Evolutionary conservation across 1,140 invertebrate genomes (phyloP).

Genomic region (Teleogryllus occipitalis): DNA sequence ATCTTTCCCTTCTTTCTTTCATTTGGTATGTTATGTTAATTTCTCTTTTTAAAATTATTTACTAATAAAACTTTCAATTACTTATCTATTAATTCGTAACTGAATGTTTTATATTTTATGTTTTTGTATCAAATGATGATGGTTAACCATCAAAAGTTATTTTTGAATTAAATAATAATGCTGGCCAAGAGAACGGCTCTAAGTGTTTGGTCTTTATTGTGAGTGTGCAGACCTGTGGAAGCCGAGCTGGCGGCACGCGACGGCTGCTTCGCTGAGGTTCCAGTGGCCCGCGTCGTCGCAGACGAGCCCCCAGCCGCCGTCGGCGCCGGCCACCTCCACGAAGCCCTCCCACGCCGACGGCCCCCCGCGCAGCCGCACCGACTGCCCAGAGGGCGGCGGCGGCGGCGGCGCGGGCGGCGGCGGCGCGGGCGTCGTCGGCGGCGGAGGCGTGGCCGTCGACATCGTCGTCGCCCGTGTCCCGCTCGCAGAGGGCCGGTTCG

Average conservation of each 20-base stretch:
- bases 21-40: no score
- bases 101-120: no score
- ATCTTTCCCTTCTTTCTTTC: no score
- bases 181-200: no score
- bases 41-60: no score
- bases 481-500: not conserved
- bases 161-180: no score
- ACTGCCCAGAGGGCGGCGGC: slow-evolving; percentile 32
- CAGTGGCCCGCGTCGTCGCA: slow-evolving; percentile 42
- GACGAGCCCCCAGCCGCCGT: slow-evolving; percentile 43
- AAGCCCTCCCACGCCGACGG: slow-evolving; percentile 42
- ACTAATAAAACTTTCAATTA: no score
- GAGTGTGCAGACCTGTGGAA: slow-evolving; percentile 37
- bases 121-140: no score
- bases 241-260: slow-evolving; percentile 48
- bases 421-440: not conserved
- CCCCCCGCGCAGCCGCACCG: slow-evolving; percentile 43
- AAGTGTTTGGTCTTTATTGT: no score
- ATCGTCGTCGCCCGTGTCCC: not conserved
- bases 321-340: slow-evolving; percentile 40
- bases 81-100: no score
- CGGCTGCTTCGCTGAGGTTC: slow-evolving; percentile 43
- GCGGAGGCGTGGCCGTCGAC: not conserved
- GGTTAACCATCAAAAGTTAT: no score
- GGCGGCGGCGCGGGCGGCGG: not conserved